These are phyloP conservation scores for Carassius carassius DNA, from an alignment of 2,113 vertebrate genomes.

Conservation along the genomic window DNA sequence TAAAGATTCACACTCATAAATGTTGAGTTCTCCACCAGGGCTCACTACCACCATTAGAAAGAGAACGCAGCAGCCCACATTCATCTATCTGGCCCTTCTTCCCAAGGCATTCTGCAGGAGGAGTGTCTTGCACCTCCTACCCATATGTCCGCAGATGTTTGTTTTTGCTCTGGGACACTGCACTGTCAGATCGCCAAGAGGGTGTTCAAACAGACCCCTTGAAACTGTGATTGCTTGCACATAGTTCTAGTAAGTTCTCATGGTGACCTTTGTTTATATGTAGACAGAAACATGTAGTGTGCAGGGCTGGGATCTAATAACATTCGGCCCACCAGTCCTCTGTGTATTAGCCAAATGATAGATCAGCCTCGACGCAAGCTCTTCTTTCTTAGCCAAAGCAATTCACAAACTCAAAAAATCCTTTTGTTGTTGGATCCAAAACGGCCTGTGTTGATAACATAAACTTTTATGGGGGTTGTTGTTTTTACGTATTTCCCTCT, in stretches of 20 bases:
- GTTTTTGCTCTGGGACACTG: constrained; percentile 66
- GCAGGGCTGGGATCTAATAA: constrained; percentile 3
- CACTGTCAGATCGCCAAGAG: constrained; percentile 69
- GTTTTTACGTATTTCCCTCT: constrained; percentile 8
- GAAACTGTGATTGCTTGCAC: constrained; percentile 51
- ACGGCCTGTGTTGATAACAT: constrained; percentile 64
- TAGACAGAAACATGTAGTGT: constrained; percentile 32
- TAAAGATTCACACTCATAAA: constrained; percentile 66
- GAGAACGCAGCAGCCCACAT: constrained; percentile 37
- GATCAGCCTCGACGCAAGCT: constrained; percentile 43
- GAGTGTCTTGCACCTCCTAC: constrained; percentile 57
- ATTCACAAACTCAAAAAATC: constrained; percentile 51
- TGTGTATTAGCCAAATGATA: constrained; percentile 43
- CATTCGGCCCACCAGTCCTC: neutral
- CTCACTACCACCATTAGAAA: constrained; percentile 37
- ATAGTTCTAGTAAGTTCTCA: constrained; percentile 58
- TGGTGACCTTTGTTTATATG: constrained; percentile 58
- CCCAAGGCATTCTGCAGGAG: constrained; percentile 33
- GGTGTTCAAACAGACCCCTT: constrained; percentile 55
- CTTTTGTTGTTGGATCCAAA: constrained; percentile 68
- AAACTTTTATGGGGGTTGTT: constrained; percentile 61
- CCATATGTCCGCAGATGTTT: constrained; percentile 73
- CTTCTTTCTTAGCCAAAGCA: constrained; percentile 48
- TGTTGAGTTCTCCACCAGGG: constrained; percentile 47
- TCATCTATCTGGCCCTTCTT: constrained; percentile 41